Base-by-base conservation (phyloP, 2,888 invertebrate genomes). In the Nomada goodeniana region DNA sequence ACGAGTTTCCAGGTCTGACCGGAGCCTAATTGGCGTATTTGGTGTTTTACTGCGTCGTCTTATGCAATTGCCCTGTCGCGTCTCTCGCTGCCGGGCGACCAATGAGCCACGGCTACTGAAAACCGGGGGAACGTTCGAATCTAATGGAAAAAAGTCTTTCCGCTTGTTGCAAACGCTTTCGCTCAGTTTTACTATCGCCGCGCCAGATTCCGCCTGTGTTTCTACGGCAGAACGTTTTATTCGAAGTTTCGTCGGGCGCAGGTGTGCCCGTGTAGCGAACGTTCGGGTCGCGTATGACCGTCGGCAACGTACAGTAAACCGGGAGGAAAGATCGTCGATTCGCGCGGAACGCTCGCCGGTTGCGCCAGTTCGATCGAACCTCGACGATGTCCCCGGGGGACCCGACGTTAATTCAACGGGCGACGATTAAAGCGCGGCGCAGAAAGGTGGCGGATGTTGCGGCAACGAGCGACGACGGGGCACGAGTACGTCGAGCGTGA, bases 11-110 rank as follows among this genome's bases (percentile, higher is more conserved):
- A 64, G 74, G 20, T 81, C 85, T 79, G 67, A 70, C 73, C 75
- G 60, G 42, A 44, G 60, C 68, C 20, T 86, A 86, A 84, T 88
- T 83, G 77, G 67, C 47, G 64, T 76, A 84, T 83, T 86, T 89
- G 80, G 81, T 86, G 84, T 86, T 89, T 86, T 86, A 86, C 72
- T 44, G 79, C 83, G 67, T 42, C 57, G 70, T 78, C 81, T 87
- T 86, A 79, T 68, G 83, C 80, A 82, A 84, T 86, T 83, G 59
- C 67, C 18, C 67, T 67, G 67, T 53, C 71, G 76, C 86, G 59
- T 70, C 47, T 42, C 81, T 61, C 74, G 67, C 63, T 57, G 68
- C 23, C 50, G 42, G 42, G n/a, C 67, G 42, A 73, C 42, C 69
- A 36, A 71, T 55, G 36, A 50, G 29, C 52, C 42, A 11, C 2